Base-by-base conservation (phyloP, 2,888 invertebrate species). In the Polia nebulosa region DNA sequence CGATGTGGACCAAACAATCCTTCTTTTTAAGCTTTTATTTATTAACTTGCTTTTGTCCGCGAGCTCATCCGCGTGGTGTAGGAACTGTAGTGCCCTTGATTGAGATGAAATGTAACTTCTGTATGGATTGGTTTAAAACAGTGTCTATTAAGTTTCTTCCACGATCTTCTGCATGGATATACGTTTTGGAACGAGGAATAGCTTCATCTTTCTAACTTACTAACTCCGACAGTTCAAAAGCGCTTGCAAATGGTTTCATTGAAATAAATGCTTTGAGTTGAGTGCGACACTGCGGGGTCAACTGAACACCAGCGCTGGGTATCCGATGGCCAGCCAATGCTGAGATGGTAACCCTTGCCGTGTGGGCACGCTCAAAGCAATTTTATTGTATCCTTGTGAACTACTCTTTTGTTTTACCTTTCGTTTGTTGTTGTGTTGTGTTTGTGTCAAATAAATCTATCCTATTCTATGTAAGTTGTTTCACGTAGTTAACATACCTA, bases 1-100 rank as follows among this genome's bases (percentile, higher is more conserved):
- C 61, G 65, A 58, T 79, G 82, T 68, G 76, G 78, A 73, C 67
- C 67, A 75, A 74, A 63, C 32, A 45, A 58, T 39, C 58, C 49
- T 58, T 34, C 34, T 49, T 72, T 45, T 55, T n/a, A 22, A 52
- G 36, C 47, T 53, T 63, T 36, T 44, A 20, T 45, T 64, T 34
- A 49, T 70, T 25, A 36, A n/a, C 9, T 22, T 41, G 27, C 0
- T 41, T 34, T 53, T 27, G 7, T 11, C 8, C 1, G 25, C 17
- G 0, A 44, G 29, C n/a, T 25, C 27, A 6, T 13, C 53, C 22
- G 44, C 13, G 6, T 29, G 22, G 11, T n/a, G 5, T 20, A n/a
- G 15, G 8, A 11, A 20, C 6, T 47, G 7, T 27, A 64, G 9
- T 17, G 27, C 9, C 22, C 34, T 51, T 56, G 13, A 27, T 15